These are phyloP conservation scores for Yasuhikotakia modesta DNA, from an alignment of 2,797 vertebrate species.

Conservation along the genomic window DNA sequence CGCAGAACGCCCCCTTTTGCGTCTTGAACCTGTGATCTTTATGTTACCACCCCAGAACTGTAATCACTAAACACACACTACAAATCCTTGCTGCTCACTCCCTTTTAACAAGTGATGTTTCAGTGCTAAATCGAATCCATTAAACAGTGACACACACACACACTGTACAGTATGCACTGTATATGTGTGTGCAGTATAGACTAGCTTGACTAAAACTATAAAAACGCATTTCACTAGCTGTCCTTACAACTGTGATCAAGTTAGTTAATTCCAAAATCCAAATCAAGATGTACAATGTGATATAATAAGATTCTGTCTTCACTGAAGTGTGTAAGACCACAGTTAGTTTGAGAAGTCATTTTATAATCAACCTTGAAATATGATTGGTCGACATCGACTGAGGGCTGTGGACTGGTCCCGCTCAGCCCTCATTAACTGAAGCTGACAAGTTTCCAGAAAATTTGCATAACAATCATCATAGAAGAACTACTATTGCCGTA, in stretches of 20 bases:
- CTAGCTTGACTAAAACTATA: too few relatives aligned
- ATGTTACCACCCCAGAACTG: background rate
- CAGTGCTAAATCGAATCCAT: too few relatives aligned
- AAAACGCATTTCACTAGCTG: too few relatives aligned
- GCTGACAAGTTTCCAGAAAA: conserved; percentile 44
- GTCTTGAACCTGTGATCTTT: background rate
- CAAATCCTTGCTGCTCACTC: too few relatives aligned
- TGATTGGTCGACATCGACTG: background rate
- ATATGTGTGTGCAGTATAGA: too few relatives aligned
- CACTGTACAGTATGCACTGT: too few relatives aligned
- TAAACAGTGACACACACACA: too few relatives aligned
- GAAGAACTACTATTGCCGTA: background rate
- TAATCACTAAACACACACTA: too few relatives aligned
- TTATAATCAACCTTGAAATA: background rate
- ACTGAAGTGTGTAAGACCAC: background rate
- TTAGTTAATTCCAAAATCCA: background rate
- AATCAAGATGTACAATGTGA: background rate
- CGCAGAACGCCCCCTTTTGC: background rate
- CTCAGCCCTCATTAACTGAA: conserved; percentile 38
- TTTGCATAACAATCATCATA: conserved; percentile 20
- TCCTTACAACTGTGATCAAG: too few relatives aligned
- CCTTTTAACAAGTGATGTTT: background rate
- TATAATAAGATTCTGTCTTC: background rate
- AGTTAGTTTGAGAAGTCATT: background rate
- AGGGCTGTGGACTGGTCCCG: conserved; percentile 6